phyloP scores from a whole-genome alignment of 2,888 invertebrate species.

The Panzeria rudis region DNA sequence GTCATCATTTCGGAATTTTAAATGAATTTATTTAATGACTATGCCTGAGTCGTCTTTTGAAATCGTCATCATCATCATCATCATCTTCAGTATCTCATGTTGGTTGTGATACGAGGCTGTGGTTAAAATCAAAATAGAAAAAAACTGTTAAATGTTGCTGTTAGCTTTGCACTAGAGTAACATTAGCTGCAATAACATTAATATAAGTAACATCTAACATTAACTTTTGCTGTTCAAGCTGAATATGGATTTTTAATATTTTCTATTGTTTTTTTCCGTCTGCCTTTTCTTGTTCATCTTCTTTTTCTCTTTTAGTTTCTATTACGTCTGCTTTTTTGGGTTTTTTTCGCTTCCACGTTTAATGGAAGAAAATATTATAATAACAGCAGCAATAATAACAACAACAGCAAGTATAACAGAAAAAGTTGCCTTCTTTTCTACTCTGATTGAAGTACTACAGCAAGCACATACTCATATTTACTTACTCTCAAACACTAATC shows the following conservation, averaged over 20 bases:
- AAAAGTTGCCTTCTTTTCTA: conserved; percentile 62
- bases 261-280: conserved; percentile 22
- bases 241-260: conserved; percentile 47
- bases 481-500: conserved; percentile 49
- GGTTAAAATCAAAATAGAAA: neutral
- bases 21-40: conserved; percentile 29
- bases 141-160: conserved; percentile 43
- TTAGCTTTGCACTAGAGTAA: conserved; percentile 35
- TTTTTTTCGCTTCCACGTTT: neutral
- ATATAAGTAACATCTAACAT: conserved; percentile 39
- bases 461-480: conserved; percentile 1
- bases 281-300: conserved; percentile 20
- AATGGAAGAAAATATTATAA: conserved; percentile 31
- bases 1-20: conserved; percentile 59
- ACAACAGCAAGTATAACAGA: conserved; percentile 27
- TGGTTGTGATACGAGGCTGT: conserved; percentile 34
- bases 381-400: conserved; percentile 7
- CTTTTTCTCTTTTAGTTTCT: conserved; percentile 25
- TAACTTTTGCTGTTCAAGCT: conserved; percentile 31
- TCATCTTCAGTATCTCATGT: neutral
- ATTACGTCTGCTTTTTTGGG: conserved; percentile 36
- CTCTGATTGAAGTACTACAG: conserved; percentile 66
- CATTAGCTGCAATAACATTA: conserved; percentile 27
- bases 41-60: conserved; percentile 6
- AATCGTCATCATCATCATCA: conserved; percentile 1